Percentiles rank a stretch among this genome's conserved stretches.
These are phyloP conservation scores for Salvator merianae DNA, from an alignment of 2,113 vertebrate species.

Conservation along the genomic window DNA sequence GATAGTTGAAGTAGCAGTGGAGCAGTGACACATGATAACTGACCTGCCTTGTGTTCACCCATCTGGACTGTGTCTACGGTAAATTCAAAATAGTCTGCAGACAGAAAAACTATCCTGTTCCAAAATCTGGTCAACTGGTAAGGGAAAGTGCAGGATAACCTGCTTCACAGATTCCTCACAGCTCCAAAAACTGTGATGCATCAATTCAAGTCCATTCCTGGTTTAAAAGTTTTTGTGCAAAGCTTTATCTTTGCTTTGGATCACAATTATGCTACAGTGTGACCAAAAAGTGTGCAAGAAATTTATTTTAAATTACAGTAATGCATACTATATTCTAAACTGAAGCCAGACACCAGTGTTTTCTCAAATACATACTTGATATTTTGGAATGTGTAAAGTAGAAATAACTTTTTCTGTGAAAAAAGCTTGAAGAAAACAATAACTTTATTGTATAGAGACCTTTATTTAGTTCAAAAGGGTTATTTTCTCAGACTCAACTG, in stretches of 20 bases:
- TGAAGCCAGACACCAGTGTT: not conserved
- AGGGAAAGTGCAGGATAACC: no score
- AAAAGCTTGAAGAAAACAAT: not conserved
- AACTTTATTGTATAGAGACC: not conserved
- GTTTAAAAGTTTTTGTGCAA: no score
- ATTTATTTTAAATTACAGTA: not conserved
- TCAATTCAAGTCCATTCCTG: no score
- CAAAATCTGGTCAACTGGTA: not conserved
- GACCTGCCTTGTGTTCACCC: no score
- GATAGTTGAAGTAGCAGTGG: no score
- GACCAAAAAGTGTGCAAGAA: no score
- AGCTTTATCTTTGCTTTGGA: no score
- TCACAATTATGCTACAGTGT: no score
- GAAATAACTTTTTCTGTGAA: not conserved
- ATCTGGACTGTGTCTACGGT: no score
- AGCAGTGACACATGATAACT: no score
- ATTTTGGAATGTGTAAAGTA: not conserved
- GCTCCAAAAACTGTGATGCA: no score
- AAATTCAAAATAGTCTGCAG: not conserved
- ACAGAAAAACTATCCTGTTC: not conserved
- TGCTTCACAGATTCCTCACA: no score
- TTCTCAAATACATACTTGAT: not conserved
- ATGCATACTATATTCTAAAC: not conserved
- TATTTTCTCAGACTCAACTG: constrained; percentile 13
- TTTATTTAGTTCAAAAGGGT: not conserved